Evolutionary conservation across 2,888 invertebrate species (phyloP), one percentile per base, ranked within the genome.

Genomic region (Epirrita christyi): DNA sequence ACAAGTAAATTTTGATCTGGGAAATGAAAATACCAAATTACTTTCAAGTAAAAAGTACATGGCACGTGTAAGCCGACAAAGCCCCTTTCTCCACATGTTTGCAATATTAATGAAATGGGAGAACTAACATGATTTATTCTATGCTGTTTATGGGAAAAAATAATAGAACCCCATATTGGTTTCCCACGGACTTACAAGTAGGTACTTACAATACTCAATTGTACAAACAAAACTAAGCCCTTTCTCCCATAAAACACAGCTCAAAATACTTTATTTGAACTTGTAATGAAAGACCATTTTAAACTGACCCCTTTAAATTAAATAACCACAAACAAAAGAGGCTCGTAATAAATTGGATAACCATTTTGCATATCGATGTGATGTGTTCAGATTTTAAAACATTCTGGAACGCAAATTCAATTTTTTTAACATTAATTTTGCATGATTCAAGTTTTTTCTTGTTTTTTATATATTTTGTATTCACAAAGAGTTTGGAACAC

Each of bases 41-140:
- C 5, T 34, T n/a, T 10, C 4, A 5, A 10, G 9, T 27, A n/a
- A 3, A 34, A 38, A 44, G 27, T 43, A 37, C 43, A 51, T n/a
- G 28, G n/a, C 13, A 32, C 15, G 46, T 21, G 41, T 34, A 27
- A 3, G 10, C 3, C n/a, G 27, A 29, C 27, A 34, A 42, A 46
- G 53, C 21, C 32, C 42, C 40, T 40, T 29, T 28, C 41, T 37
- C 37, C 28, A 32, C 55, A 48, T 38, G 42, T 43, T 55, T 44
- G 47, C 54, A 54, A 42, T 48, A 41, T n/a, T 48, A 53, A 54
- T 48, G 29, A 29, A 48, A 55, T 32, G 13, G 43, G 37, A 48
- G 48, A 28, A 42, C 45, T 21, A 13, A 28, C 48, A 55, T 55
- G 55, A 43, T 55, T 55, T 49, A 55, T n/a, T n/a, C n/a, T n/a